These are phyloP conservation scores for Norana najaformis DNA, from an alignment of 2,888 invertebrate species.

Conservation along the genomic window DNA sequence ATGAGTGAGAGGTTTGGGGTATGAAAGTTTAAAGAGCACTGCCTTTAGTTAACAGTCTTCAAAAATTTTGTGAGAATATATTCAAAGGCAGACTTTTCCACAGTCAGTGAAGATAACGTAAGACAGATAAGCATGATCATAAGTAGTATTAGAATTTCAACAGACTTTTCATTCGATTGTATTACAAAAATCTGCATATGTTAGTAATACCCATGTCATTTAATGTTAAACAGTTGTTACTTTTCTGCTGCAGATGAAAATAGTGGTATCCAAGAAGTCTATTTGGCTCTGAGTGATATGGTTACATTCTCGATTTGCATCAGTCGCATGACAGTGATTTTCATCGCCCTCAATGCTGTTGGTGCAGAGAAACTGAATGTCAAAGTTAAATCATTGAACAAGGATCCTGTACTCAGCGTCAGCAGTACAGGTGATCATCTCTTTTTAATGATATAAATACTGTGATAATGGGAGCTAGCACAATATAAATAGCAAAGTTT, in stretches of 20 bases:
- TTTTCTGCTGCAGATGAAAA: slow-evolving; percentile 3
- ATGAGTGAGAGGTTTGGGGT: no score
- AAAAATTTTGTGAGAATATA: no score
- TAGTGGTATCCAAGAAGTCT: not conserved
- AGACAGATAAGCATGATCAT: no score
- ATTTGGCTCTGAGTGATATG: slow-evolving; percentile 18
- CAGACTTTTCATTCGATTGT: not conserved
- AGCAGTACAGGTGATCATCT: not conserved
- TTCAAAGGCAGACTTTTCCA: no score
- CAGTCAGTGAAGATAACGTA: no score
- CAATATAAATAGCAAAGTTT: slow-evolving; percentile 1
- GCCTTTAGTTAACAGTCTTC: no score
- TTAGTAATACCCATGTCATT: not conserved
- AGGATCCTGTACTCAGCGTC: not conserved
- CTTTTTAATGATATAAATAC: not conserved
- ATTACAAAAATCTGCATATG: not conserved
- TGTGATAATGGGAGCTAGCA: not conserved
- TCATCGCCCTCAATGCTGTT: not conserved
- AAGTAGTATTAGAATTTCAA: no score
- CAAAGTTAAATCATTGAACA: not conserved
- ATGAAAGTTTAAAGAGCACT: no score
- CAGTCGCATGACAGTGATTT: slow-evolving; percentile 16
- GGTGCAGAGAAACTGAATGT: slow-evolving; percentile 27
- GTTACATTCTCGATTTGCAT: slow-evolving; percentile 10
- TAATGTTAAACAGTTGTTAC: not conserved